Evolutionary conservation across 2,797 vertebrate species (phyloP).

Genomic region (Cyprinodon diabolis): DNA sequence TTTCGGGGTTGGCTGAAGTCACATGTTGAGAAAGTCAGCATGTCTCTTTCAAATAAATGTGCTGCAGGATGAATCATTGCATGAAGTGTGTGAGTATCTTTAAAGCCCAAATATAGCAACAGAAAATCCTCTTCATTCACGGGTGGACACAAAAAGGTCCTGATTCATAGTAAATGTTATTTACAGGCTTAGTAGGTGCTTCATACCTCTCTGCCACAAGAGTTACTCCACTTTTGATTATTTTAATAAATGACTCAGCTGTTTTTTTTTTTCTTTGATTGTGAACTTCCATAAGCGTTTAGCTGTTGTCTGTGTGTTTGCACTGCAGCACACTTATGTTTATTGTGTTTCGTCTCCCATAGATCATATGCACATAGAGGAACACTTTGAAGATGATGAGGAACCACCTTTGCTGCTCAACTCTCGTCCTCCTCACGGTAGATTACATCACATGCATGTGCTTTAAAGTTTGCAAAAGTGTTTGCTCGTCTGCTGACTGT

Average conservation of each 20-base stretch:
- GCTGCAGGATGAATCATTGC: conserved; percentile 44
- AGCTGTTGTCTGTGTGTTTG: neutral
- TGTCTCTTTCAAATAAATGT: conserved; percentile 30
- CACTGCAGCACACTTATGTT: neutral
- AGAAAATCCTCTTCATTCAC: conserved; percentile 49
- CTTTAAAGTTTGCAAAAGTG: neutral
- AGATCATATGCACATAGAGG: conserved; percentile 85
- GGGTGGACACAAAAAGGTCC: conserved; percentile 40
- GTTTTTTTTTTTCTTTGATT: conserved; percentile 36
- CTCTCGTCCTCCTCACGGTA: conserved; percentile 80
- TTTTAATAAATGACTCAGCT: conserved; percentile 60
- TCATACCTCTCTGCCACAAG: conserved; percentile 21
- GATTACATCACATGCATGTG: conserved; percentile 18
- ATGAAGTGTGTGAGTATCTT: conserved; percentile 15
- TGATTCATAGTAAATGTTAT: conserved; percentile 73
- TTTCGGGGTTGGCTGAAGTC: conserved; percentile 1
- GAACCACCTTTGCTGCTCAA: conserved; percentile 84
- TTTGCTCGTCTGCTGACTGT: conserved; percentile 7
- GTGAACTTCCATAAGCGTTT: conserved; percentile 7
- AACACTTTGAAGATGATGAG: conserved; percentile 84
- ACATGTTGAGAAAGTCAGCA: conserved; percentile 20
- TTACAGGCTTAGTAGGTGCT: conserved; percentile 47
- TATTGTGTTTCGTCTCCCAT: neutral
- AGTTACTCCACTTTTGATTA: conserved; percentile 27
- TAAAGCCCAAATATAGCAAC: conserved; percentile 37